These are phyloP conservation scores for Cheilosia variabilis DNA, from an alignment of 2,888 invertebrate genomes.

Conservation along the genomic window DNA sequence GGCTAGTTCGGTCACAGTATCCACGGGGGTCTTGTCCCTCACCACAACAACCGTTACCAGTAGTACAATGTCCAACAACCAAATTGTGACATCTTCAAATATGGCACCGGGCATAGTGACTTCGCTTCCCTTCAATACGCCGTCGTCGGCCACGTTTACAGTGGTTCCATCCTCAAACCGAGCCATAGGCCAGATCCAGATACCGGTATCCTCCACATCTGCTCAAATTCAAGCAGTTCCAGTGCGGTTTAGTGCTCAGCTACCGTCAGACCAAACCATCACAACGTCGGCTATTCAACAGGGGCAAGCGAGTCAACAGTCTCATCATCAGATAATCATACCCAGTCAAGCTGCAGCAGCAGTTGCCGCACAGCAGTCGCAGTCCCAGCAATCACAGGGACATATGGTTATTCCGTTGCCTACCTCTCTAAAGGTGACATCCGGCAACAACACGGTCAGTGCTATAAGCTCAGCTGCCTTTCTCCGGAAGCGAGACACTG, in stretches of 20 bases:
- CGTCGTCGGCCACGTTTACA: conserved; percentile 82
- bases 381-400: conserved; percentile 63
- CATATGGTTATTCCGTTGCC: conserved; percentile 76
- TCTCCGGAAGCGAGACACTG: conserved; percentile 93
- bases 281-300: conserved; percentile 43
- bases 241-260: conserved; percentile 79
- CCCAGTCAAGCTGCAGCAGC: conserved; percentile 67
- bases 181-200: conserved; percentile 80
- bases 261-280: conserved; percentile 72
- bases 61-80: conserved; percentile 79
- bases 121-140: conserved; percentile 80
- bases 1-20: conserved; percentile 80
- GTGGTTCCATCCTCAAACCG: conserved; percentile 81
- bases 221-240: conserved; percentile 80
- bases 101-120: conserved; percentile 78
- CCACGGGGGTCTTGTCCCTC: conserved; percentile 82
- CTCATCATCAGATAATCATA: conserved; percentile 68
- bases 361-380: conserved; percentile 56
- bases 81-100: conserved; percentile 77
- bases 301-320: conserved; percentile 57
- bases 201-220: conserved; percentile 78
- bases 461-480: conserved; percentile 85
- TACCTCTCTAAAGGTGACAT: conserved; percentile 81
- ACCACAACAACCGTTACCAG: conserved; percentile 82
- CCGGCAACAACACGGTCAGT: conserved; percentile 77